Percentiles rank a stretch among this genome's conserved stretches.
phyloP scores from a whole-genome alignment of 2,797 vertebrate genomes.

The Valencia hispanica region DNA sequence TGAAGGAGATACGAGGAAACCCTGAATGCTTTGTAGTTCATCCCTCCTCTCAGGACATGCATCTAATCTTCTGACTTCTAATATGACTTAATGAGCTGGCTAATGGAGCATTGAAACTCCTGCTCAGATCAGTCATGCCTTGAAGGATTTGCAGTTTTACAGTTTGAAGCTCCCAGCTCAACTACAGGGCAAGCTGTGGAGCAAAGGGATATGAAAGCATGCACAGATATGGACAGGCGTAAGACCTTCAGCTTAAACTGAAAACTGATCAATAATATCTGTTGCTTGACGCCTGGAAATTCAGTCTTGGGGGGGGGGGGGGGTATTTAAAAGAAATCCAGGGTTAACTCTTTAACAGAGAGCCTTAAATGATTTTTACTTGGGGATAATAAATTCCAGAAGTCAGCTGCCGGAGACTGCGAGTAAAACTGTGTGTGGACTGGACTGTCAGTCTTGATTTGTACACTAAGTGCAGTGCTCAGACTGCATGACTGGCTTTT shows the following conservation, averaged over 20 bases:
- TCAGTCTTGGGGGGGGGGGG: neutral
- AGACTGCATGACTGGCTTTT: slow-evolving; percentile 48
- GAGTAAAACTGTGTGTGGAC: slow-evolving; percentile 32
- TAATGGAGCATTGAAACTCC: slow-evolving; percentile 64
- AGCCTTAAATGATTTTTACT: slow-evolving; percentile 28
- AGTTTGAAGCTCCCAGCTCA: slow-evolving; percentile 12
- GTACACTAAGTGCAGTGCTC: slow-evolving; percentile 26
- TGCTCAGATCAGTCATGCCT: slow-evolving; percentile 61
- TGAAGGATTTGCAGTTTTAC: slow-evolving; percentile 41
- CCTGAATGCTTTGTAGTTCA: slow-evolving; percentile 39
- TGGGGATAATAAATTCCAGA: slow-evolving; percentile 24
- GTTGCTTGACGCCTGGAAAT: slow-evolving; percentile 24
- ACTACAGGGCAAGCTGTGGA: slow-evolving; percentile 1
- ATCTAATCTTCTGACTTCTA: slow-evolving; percentile 64
- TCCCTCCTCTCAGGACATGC: slow-evolving; percentile 46
- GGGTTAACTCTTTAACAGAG: slow-evolving; percentile 22
- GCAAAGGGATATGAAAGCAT: neutral
- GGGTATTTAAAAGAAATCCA: no score
- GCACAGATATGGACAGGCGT: neutral
- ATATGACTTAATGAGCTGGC: slow-evolving; percentile 74
- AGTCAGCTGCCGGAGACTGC: slow-evolving; percentile 21
- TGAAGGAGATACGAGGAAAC: slow-evolving; percentile 32
- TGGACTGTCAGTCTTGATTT: slow-evolving; percentile 56
- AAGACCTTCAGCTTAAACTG: neutral
- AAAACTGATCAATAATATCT: slow-evolving; percentile 2